These are phyloP conservation scores for Agapornis canus DNA, from an alignment of 2,797 vertebrate genomes.

Conservation along the genomic window DNA sequence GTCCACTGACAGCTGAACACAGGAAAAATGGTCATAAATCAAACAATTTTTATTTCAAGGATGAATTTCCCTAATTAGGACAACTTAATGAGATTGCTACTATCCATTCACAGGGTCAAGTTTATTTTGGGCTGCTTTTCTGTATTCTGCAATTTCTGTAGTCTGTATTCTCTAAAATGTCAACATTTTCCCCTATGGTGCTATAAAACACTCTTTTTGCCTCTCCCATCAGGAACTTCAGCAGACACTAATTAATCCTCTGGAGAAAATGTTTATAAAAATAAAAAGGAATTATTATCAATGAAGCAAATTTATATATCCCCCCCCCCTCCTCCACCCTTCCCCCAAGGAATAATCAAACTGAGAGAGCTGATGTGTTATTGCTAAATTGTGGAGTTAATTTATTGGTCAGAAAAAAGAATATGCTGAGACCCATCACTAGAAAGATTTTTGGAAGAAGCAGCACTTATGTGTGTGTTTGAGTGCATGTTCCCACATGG, in stretches of 20 bases:
- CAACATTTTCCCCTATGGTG: not conserved
- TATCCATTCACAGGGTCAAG: not conserved
- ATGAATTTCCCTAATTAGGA: not conserved
- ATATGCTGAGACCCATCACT: not conserved
- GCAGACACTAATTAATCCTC: slow-evolving; percentile 62
- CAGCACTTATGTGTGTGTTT: fast-evolving
- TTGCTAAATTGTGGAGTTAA: slow-evolving; percentile 11
- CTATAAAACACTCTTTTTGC: not conserved
- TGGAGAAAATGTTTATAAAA: slow-evolving; percentile 60
- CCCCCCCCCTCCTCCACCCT: not conserved
- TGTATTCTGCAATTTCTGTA: not conserved
- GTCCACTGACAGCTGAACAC: not conserved
- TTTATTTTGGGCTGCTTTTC: slow-evolving; percentile 36
- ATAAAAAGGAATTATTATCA: slow-evolving; percentile 41
- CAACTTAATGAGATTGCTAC: not conserved
- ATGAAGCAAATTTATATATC: not conserved
- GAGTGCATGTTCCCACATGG: not conserved
- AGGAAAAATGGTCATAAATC: slow-evolving; percentile 16
- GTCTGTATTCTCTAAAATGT: not conserved
- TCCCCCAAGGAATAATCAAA: not conserved
- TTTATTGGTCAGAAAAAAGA: slow-evolving; percentile 21
- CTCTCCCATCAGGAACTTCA: slow-evolving; percentile 26
- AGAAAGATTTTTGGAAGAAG: not conserved
- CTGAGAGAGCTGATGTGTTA: not conserved
- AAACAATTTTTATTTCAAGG: slow-evolving; percentile 15